Evolutionary conservation across 2,888 invertebrate genomes (phyloP), one percentile per base, ranked within the genome.

Genomic region (Athrips mouffetella): DNA sequence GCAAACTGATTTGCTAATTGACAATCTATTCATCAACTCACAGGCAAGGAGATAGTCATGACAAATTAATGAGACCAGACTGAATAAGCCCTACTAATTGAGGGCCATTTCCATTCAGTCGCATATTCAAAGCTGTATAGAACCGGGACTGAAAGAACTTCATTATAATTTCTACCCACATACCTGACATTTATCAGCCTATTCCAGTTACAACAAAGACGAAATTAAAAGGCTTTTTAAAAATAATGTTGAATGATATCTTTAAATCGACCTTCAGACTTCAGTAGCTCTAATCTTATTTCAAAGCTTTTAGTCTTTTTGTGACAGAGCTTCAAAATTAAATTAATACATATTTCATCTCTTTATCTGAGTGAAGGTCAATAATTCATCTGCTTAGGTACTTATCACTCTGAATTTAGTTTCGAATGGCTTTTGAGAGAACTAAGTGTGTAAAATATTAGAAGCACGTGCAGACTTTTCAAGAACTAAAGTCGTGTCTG

Each of bases 101-200:
- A 61, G 18, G 18, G 58, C 53, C 59, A 59, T 59, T 69, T 63
- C 63, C 65, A 65, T 67, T 65, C 63, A 58, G 55, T 55, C 63
- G 55, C 57, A 62, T 70, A 69, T 65, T 67, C 54, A 54, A 59
- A 66, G 67, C 62, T 58, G 63, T 59, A 60, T 61, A 54, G 55
- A 29, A 15, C 29, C 27, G 49, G 54, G 47, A 54, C 55, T 63
- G 65, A 70, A 68, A 67, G 66, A 63, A 62, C 48, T 73, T 75
- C 76, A 70, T 77, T 75, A 75, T 66, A 61, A 72, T 70, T 69
- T 66, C 72, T 20, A 45, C 50, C 50, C 52, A 57, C 61, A 64
- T 68, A 76, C 71, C 74, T 75, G 73, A 63, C 67, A 63, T 66
- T 62, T 58, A 13, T 33, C 8, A 27, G 15, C 25, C 27, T 41